Percentiles rank a stretch among this genome's conserved stretches.
Conservation (phyloP, 1,140 invertebrate genomes). For the Drosophila lowei region DNA sequence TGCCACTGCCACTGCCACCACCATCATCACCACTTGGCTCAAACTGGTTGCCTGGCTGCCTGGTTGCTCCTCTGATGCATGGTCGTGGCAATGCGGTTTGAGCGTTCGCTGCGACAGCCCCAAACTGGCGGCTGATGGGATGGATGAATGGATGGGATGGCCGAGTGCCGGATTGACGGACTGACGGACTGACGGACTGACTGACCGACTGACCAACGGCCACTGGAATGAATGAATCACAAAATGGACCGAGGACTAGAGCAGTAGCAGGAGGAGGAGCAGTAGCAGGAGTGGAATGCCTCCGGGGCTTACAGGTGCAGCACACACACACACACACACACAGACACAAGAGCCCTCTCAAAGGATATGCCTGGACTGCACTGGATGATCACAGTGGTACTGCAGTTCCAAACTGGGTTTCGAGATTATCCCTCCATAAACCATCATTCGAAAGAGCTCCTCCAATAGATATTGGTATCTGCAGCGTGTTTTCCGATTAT, state of each 20-base stretch:
- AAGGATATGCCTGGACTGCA: too few species aligned
- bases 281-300: slow-evolving; percentile 1
- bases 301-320: slow-evolving; percentile 18
- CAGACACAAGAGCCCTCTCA: not conserved
- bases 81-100: slow-evolving; percentile 74
- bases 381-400: too few species aligned
- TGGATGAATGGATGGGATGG: slow-evolving; percentile 10
- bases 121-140: slow-evolving; percentile 48
- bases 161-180: slow-evolving; percentile 10
- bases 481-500: too few species aligned
- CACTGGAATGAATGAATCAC: slow-evolving; percentile 75
- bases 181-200: slow-evolving; percentile 24
- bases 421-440: too few species aligned
- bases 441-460: too few species aligned
- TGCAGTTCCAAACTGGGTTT: too few species aligned
- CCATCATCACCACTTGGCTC: slow-evolving; percentile 44
- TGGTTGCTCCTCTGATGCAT: slow-evolving; percentile 68
- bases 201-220: slow-evolving; percentile 29
- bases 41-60: slow-evolving; percentile 55
- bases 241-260: not conserved
- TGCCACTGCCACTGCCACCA: too few species aligned
- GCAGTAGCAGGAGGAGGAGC: not conserved
- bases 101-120: slow-evolving; percentile 61
- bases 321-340: slow-evolving; percentile 4
- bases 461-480: too few species aligned